Evolutionary conservation across 2,797 vertebrate genomes (phyloP), one percentile per base, ranked within the genome.

Genomic region (Sarcoramphus papa): DNA sequence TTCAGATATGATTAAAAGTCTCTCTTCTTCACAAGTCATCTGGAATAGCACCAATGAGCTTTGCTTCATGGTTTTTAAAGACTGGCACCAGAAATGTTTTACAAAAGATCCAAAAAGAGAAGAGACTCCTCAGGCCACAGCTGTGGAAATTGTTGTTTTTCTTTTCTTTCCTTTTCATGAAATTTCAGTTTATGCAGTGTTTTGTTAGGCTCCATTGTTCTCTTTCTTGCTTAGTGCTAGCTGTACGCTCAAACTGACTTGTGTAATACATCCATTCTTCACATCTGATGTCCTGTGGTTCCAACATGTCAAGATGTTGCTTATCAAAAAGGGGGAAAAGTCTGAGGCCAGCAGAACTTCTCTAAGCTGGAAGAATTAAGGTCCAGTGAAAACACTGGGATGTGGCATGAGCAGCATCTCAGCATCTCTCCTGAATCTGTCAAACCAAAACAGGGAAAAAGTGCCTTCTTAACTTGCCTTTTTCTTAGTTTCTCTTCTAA

Each of bases 31-130:
- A 56, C 53, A 28, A 91, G 64, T 93, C 72, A 31, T 85, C 81
- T 92, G 78, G 75, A 92, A 65, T 57, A 95, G 73, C 93, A 94
- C 28, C 84, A 93, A 33, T 25, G 82, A 92, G 69, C 72, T 95
- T 87, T 92, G 37, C 90, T 88, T 72, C 72, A 31, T 40, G 89
- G 60, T 51, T 94, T 93, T 94, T 80, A 91, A 85, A 92, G 95
- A 57, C 75, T 54, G 87, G 62, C 78, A 92, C 47, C 75, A 75
- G 48, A 67, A 92, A 64, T 31, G 33, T 47, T 92, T 76, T 30
- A 87, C 31, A 30, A 59, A 89, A 93, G 43, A 79, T 48, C 67
- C 81, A 70, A 54, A 87, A 78, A 82, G 68, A 83, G 81, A 64
- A 82, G 48, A 85, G 21, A 87, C 10, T 64, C 75, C 85, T 90